A percentile compares a stretch with the other conserved stretches of the same genome.
phyloP scores from a whole-genome alignment of 2,797 vertebrate species.

The Oreochromis grahami region DNA sequence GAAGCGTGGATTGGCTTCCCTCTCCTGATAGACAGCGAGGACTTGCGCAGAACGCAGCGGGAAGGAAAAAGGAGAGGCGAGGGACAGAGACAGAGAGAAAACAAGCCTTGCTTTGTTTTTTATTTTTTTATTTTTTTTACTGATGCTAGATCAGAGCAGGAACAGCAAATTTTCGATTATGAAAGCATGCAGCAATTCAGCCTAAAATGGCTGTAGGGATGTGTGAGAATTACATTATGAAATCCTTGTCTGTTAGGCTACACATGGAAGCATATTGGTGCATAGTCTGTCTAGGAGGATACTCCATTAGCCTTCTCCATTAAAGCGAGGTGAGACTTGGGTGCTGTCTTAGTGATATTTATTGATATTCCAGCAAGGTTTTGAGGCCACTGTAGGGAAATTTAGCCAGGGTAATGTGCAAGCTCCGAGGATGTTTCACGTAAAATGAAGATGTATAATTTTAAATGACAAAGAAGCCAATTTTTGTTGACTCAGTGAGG shows the following conservation, averaged over 20 bases:
- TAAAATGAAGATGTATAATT: conserved; percentile 50
- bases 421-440: conserved; percentile 18
- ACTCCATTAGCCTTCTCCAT: conserved; percentile 3
- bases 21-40: conserved; percentile 24
- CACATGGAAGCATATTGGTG: neutral
- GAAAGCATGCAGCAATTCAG: conserved; percentile 22
- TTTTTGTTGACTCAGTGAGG: conserved; percentile 54
- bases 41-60: conserved; percentile 5
- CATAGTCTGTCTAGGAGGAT: neutral
- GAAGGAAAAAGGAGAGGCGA: neutral
- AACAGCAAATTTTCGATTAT: conserved; percentile 3
- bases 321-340: conserved; percentile 3
- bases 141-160: conserved; percentile 10
- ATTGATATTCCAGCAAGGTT: conserved; percentile 23
- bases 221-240: neutral
- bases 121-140: neutral
- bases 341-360: neutral
- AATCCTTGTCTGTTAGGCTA: neutral
- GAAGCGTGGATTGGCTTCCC: conserved; percentile 39
- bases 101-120: conserved; percentile 21
- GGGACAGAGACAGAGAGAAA: conserved; percentile 27
- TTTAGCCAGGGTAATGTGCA: conserved; percentile 29
- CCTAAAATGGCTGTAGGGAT: neutral
- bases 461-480: conserved; percentile 43
- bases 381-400: conserved; percentile 9